phyloP scores from a whole-genome alignment of 2,113 vertebrate species.

The Phasianus colchicus region DNA sequence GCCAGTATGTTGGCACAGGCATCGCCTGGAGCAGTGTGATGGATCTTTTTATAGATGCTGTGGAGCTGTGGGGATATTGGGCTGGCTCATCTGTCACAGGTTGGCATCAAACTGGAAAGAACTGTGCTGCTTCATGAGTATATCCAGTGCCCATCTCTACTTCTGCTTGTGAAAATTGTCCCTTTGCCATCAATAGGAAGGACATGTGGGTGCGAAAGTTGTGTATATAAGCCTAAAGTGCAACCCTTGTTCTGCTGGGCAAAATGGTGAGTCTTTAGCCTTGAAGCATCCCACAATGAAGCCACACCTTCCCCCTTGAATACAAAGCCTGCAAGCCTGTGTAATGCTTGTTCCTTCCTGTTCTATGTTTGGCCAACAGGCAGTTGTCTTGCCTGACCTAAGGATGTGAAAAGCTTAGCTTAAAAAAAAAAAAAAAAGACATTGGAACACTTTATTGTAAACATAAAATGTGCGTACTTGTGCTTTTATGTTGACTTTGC shows the following conservation, averaged over 20 bases:
- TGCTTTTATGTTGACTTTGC: constrained; percentile 10
- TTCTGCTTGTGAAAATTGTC: not conserved
- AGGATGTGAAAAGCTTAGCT: not conserved
- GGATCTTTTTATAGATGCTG: not conserved
- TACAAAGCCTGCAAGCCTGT: not conserved
- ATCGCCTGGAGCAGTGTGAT: not conserved
- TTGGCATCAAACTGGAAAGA: not conserved
- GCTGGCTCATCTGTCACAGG: not conserved
- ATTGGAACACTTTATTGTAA: not conserved
- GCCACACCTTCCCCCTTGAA: not conserved
- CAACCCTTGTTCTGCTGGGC: not conserved
- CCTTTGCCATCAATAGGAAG: not conserved
- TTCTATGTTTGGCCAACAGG: not conserved
- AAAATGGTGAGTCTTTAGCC: not conserved
- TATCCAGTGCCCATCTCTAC: not conserved
- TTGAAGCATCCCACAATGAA: not conserved
- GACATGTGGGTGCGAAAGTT: not conserved
- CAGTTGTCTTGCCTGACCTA: not conserved
- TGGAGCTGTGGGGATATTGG: not conserved
- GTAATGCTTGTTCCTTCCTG: not conserved
- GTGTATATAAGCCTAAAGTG: not conserved
- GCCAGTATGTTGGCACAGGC: not conserved
- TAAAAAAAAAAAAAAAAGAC: not conserved
- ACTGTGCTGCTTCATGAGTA: not conserved
- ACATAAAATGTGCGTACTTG: not conserved